phyloP scores from a whole-genome alignment of 1,140 invertebrate species.

The Ceratina japonica region DNA sequence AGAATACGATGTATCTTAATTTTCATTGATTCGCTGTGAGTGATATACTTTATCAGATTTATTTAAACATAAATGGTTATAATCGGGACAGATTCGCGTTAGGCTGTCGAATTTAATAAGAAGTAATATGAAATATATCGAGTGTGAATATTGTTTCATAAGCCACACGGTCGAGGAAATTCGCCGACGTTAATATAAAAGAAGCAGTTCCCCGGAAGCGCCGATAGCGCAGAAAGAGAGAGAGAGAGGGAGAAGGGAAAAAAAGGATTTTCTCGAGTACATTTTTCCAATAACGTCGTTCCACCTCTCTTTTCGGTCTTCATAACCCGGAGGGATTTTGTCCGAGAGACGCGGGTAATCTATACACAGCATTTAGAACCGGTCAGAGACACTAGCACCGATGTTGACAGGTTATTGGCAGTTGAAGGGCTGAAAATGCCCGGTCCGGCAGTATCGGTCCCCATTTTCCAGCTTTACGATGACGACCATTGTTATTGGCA shows the following conservation, averaged over 20 bases:
- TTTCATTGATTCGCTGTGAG: no score
- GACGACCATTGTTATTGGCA: constrained; percentile 72
- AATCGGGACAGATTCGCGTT: no score
- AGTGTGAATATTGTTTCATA: background rate
- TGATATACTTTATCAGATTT: no score
- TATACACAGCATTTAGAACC: constrained; percentile 9
- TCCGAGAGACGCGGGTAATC: constrained; percentile 22
- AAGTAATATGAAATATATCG: background rate
- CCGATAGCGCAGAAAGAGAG: no score
- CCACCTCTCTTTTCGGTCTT: background rate
- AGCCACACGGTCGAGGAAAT: background rate
- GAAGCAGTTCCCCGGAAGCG: constrained; percentile 3
- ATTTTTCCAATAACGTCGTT: constrained; percentile 26
- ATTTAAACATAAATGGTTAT: no score
- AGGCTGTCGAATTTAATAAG: background rate
- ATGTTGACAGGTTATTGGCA: constrained; percentile 69
- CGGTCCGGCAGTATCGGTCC: constrained; percentile 60
- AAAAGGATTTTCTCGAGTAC: constrained; percentile 10
- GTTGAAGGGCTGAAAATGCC: constrained; percentile 67
- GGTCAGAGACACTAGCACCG: constrained; percentile 38
- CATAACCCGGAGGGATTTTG: background rate
- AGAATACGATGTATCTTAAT: no score
- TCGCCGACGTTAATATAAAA: background rate
- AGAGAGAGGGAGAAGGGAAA: background rate
- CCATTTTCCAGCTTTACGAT: constrained; percentile 73